Base-by-base conservation (phyloP, 2,888 invertebrate species). In the Xestia c-nigrum region DNA sequence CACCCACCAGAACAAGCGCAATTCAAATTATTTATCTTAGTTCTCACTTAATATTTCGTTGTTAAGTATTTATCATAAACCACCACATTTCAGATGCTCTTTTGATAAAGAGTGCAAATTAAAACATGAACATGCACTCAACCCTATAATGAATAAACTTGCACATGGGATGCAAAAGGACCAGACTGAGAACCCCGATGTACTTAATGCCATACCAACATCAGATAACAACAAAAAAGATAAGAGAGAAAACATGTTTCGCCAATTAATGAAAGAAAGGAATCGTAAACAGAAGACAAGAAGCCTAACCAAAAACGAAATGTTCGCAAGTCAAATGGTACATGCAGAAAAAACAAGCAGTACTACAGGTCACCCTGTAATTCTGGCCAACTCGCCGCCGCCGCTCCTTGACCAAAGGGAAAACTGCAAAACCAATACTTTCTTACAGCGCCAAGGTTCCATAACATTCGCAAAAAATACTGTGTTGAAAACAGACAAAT, bases 201-300 rank as follows among this genome's bases (percentile, higher is more conserved):
- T 82, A 0, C 80, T 88, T 72, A 87, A 88, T 52, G 90, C 89
- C 2, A 73, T 88, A n/a, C 85, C 88, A 31, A 52, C 68, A 38
- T 69, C 63, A 19, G 71, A 59, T 76, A 1, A 72, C 47, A 7
- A 55, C 6, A 74, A 59, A 59, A 72, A 24, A 46, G 57, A 65
- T 5, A 75, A 73, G 31, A 71, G 57, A 3, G 57, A 3, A 38
- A 43, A 24, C 1, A 19, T 59, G 2, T 57, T 80, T 24, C 47
- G 46, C 38, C 66, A 24, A 9, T 69, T 74, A 3, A 72, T 50
- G 9, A 76, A 55, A n/a, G 50, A 67, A 0, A 73, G 3, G 21
- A 16, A 1, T 9, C 16, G 2, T 19, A 80, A 75, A 40, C 38
- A 50, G 12, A 84, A 52, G 5, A 55, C 19, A 21, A 59, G 10